Evolutionary conservation across 2,888 invertebrate genomes (phyloP).

Genomic region (Zootermopsis nevadensis): DNA sequence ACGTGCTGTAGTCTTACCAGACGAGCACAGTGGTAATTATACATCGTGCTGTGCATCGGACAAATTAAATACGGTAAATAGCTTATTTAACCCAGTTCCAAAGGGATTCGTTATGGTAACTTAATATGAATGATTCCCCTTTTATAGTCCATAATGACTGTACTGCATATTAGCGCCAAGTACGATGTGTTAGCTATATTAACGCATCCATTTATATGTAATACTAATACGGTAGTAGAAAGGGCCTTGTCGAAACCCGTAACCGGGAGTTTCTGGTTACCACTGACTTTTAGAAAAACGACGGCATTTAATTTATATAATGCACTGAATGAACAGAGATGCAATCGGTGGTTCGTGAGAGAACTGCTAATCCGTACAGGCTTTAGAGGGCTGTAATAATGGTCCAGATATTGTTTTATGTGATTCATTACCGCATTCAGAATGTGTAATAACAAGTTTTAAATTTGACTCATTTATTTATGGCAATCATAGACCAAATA

Average conservation of each 20-base stretch:
- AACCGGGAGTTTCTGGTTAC: not conserved
- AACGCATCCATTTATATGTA: not conserved
- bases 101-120: not conserved
- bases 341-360: too few relatives aligned
- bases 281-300: too few relatives aligned
- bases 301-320: too few relatives aligned
- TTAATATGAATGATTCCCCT: not conserved
- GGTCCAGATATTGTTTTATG: too few relatives aligned
- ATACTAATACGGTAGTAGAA: not conserved
- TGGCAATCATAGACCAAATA: too few relatives aligned
- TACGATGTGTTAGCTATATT: not conserved
- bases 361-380: too few relatives aligned
- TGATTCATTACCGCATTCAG: too few relatives aligned
- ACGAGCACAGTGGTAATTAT: not conserved
- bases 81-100: not conserved
- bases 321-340: too few relatives aligned
- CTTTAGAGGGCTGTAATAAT: too few relatives aligned
- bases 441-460: too few relatives aligned
- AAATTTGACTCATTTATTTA: too few relatives aligned
- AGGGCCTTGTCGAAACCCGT: not conserved
- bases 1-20: not conserved
- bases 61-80: not conserved
- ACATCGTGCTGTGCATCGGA: not conserved
- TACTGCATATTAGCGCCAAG: not conserved
- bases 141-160: not conserved